A percentile compares a stretch with the other conserved stretches of the same genome.
phyloP scores from a whole-genome alignment of 1,140 invertebrate species.

The Manduca sexta region DNA sequence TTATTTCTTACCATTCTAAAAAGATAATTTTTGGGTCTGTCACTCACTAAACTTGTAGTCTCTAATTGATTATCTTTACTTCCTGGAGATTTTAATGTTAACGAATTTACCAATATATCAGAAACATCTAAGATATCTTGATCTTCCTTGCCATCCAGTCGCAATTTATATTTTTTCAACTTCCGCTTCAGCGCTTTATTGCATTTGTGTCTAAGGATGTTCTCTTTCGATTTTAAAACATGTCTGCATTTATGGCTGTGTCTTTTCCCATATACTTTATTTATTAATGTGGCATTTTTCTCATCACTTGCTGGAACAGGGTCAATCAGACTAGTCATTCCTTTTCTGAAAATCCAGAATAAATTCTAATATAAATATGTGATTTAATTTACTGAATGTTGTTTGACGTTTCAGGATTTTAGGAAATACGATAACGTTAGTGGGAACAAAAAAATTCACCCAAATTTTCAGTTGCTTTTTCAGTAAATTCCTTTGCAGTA shows the following conservation, averaged over 20 bases:
- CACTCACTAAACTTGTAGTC: too few relatives aligned
- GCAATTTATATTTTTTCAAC: conserved; percentile 57
- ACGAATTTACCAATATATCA: conserved; percentile 31
- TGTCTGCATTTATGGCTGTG: conserved; percentile 18
- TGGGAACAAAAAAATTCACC: too few relatives aligned
- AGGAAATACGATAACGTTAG: too few relatives aligned
- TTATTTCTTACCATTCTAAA: conserved; percentile 46
- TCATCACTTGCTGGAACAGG: conserved; percentile 6
- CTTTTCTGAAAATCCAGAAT: conserved; percentile 14
- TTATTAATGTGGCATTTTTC: conserved; percentile 6
- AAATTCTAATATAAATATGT: not conserved
- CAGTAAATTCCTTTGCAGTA: too few relatives aligned
- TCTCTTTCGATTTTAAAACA: conserved; percentile 43
- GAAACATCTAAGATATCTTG: conserved; percentile 58
- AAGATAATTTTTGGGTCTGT: conserved; percentile 42
- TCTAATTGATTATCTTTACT: not conserved
- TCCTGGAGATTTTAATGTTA: conserved; percentile 49
- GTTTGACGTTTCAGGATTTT: too few relatives aligned
- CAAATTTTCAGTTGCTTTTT: too few relatives aligned
- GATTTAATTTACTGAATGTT: not conserved
- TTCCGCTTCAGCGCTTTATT: conserved; percentile 45
- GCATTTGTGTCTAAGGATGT: conserved; percentile 38
- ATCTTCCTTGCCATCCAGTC: conserved; percentile 55
- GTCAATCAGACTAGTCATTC: conserved; percentile 26
- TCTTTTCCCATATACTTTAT: too few relatives aligned